phyloP scores from a whole-genome alignment of 2,113 vertebrate species.

The Anas platyrhynchos region DNA sequence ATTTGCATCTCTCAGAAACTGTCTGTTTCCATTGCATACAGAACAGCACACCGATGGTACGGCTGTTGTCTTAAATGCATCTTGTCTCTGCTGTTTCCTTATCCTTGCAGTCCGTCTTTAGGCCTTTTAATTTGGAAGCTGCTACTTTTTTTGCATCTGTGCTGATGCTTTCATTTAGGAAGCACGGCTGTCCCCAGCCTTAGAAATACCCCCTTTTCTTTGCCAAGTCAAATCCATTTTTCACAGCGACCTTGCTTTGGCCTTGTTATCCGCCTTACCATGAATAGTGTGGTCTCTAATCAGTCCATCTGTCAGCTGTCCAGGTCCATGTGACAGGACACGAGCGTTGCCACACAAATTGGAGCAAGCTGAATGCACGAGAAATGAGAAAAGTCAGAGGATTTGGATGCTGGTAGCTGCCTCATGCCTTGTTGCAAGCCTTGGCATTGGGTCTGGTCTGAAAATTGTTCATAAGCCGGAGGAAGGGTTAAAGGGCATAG shows the following conservation, averaged over 20 bases:
- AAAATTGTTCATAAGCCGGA: background rate
- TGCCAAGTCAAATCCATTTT: background rate
- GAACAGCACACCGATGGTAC: background rate
- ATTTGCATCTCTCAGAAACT: background rate
- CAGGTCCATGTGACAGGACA: background rate
- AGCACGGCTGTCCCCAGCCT: background rate
- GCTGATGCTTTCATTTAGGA: background rate
- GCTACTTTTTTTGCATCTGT: background rate
- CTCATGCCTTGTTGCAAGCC: background rate
- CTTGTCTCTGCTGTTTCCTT: background rate
- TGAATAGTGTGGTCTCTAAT: background rate
- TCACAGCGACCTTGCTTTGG: background rate
- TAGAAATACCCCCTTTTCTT: background rate
- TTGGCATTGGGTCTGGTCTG: background rate
- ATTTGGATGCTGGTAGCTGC: background rate
- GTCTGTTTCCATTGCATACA: background rate
- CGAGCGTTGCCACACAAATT: background rate
- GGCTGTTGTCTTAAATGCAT: background rate
- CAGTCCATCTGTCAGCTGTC: constrained; percentile 47
- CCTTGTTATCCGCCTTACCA: background rate
- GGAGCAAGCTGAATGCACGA: background rate
- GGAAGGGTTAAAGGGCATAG: background rate
- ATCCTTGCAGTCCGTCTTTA: background rate
- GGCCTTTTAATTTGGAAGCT: background rate
- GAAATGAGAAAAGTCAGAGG: background rate